Evolutionary conservation across 2,797 vertebrate species (phyloP).

Genomic region (Ammospiza maritima): DNA sequence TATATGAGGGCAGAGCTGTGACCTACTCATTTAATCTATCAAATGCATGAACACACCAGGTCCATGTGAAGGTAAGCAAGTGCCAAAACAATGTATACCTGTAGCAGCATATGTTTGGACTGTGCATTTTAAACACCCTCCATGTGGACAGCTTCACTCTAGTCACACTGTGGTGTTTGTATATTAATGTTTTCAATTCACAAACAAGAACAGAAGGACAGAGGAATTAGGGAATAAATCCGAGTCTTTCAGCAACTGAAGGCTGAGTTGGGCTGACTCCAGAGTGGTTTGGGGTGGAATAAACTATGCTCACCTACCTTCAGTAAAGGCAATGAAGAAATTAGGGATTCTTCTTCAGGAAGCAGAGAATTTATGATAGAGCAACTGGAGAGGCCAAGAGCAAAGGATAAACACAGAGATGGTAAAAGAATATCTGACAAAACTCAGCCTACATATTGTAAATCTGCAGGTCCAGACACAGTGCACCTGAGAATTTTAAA

Average conservation of each 20-base stretch:
- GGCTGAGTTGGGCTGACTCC: slow-evolving; percentile 17
- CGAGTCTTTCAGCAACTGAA: not conserved
- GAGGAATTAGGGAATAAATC: slow-evolving; percentile 46
- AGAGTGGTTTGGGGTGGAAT: not conserved
- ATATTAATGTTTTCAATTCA: slow-evolving; percentile 34
- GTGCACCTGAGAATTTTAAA: slow-evolving; percentile 17
- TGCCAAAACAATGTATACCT: not conserved
- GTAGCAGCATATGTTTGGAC: not conserved
- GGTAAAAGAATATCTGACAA: slow-evolving; percentile 63
- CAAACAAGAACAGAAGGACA: slow-evolving; percentile 29
- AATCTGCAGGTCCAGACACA: slow-evolving; percentile 48
- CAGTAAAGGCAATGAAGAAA: slow-evolving; percentile 54
- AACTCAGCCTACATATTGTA: slow-evolving; percentile 47
- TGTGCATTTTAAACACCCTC: not conserved
- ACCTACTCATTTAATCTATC: slow-evolving; percentile 4
- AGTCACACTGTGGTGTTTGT: not conserved
- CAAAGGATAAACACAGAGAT: slow-evolving; percentile 60
- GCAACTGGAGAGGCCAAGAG: slow-evolving; percentile 61
- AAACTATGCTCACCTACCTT: slow-evolving; percentile 5
- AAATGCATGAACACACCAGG: not conserved
- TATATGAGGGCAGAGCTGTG: not conserved
- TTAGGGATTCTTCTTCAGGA: slow-evolving; percentile 31
- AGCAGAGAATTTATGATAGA: slow-evolving; percentile 61
- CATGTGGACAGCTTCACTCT: not conserved
- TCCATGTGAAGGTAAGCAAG: not conserved